Base-by-base conservation (phyloP, 2,888 invertebrate species). In the Ophonus ardosiacus region DNA sequence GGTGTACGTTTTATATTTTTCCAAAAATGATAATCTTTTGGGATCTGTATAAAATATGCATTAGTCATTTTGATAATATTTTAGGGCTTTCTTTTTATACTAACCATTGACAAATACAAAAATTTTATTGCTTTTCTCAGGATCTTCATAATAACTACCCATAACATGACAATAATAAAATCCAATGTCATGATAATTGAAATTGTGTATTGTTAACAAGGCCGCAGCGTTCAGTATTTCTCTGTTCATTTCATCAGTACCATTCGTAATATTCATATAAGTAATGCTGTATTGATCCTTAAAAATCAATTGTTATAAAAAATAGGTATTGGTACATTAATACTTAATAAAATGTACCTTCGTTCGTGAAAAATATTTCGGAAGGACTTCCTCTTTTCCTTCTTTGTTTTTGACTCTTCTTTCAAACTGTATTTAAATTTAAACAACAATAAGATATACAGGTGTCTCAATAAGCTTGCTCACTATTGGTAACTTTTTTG, bases 211-310 rank as follows among this genome's bases (percentile, higher is more conserved):
- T 38, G n/a, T 15, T 68, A 68, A 15, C n/a, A 68, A 68, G 2
- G 68, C 68, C 6, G 38, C 68, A 38, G 68, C 68, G 15, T 68
- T 68, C 3, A 31, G 31, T 31, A 31, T 31, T 31, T 31, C 31
- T 31, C 31, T 31, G 31, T 31, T 31, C 1, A 4, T 31, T 31
- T 31, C 31, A n/a, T 38, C 68, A 5, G 3, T 38, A 6, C 6
- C 15, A 68, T 68, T 31, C 38, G 68, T 68, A n/a, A 38, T 38
- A 24, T 68, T 68, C 7, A n/a, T 15, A n/a, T 68, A 68, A 31
- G 68, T 68, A 0, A 68, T 38, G 1, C 15, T 68, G 8, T 31
- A 13, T 0, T 68, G 1, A 7, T 38, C 68, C 68, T 68, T 31
- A 4, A 68, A 68, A 13, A 68, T 7, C 10, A 63, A 17, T 61